These are phyloP conservation scores for Aurelia sp. DNA, from an alignment of 30 jellyfish, hydroid and myxozoan genomes.

Conservation along the genomic window DNA sequence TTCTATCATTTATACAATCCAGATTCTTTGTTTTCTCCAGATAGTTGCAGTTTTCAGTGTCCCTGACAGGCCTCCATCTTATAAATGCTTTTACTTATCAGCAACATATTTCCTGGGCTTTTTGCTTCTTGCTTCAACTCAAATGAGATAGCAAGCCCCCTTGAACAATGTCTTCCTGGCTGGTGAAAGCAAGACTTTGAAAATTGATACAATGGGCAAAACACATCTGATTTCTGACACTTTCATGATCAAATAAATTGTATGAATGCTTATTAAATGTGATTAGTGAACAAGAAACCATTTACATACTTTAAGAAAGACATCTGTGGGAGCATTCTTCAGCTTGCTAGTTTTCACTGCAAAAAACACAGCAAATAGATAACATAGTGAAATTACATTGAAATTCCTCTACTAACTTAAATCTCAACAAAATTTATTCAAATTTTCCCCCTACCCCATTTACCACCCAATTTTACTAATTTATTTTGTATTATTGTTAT, in stretches of 20 bases:
- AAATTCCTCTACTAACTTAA: constrained; percentile 12
- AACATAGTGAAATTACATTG: background rate
- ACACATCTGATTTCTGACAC: background rate
- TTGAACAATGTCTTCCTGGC: background rate
- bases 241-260: background rate
- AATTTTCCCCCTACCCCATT: too few species aligned
- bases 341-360: constrained; percentile 8
- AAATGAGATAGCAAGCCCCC: background rate
- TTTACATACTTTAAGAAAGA: constrained; percentile 2
- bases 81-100: too few species aligned
- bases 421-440: too few species aligned
- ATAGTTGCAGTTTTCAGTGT: background rate
- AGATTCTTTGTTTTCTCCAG: background rate
- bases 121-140: background rate
- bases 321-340: background rate
- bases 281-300: background rate
- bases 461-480: too few species aligned
- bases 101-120: background rate
- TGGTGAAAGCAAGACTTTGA: background rate
- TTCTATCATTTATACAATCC: too few species aligned
- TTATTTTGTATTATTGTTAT: too few species aligned
- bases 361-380: constrained; percentile 2
- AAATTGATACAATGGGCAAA: background rate
- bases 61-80: too few species aligned
- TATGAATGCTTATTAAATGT: background rate